These are phyloP conservation scores for Ceryle rudis DNA, from an alignment of 2,797 vertebrate species.

Conservation along the genomic window DNA sequence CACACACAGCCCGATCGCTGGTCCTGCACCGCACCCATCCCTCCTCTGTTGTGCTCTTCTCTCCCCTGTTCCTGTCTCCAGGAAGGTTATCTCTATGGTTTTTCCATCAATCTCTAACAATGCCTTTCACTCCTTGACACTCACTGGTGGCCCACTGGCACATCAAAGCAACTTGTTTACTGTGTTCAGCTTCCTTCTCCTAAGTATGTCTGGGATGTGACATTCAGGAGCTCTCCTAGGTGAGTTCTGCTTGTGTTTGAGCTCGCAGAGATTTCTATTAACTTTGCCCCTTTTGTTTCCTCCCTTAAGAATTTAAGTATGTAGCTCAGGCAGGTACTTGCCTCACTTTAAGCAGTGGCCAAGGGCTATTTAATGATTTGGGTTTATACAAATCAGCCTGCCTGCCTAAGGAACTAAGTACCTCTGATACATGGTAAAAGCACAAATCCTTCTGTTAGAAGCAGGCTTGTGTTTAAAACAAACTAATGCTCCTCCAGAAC, in stretches of 20 bases:
- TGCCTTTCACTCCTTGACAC: neutral
- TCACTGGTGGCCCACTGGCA: neutral
- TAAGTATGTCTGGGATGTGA: neutral
- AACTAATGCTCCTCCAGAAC: neutral
- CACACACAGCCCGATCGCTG: neutral
- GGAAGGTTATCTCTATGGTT: neutral
- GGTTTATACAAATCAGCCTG: constrained; percentile 11
- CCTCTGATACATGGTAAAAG: neutral
- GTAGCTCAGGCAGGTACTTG: constrained; percentile 40
- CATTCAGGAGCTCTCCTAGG: neutral
- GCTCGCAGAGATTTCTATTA: neutral
- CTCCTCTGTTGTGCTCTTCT: neutral
- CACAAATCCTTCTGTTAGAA: neutral
- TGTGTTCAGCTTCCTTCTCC: neutral
- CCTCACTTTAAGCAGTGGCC: constrained; percentile 45
- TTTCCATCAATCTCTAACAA: neutral
- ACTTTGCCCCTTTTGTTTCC: neutral
- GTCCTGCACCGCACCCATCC: neutral
- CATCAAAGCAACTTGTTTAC: neutral
- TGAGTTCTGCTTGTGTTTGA: neutral
- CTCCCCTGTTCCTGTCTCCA: neutral
- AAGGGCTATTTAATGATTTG: constrained; percentile 51
- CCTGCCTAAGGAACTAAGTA: constrained; percentile 6
- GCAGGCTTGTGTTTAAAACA: neutral
- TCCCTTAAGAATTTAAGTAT: constrained; percentile 4